Evolutionary conservation across 2,888 invertebrate genomes (phyloP).

Genomic region (Netelia fuscicornis): DNA sequence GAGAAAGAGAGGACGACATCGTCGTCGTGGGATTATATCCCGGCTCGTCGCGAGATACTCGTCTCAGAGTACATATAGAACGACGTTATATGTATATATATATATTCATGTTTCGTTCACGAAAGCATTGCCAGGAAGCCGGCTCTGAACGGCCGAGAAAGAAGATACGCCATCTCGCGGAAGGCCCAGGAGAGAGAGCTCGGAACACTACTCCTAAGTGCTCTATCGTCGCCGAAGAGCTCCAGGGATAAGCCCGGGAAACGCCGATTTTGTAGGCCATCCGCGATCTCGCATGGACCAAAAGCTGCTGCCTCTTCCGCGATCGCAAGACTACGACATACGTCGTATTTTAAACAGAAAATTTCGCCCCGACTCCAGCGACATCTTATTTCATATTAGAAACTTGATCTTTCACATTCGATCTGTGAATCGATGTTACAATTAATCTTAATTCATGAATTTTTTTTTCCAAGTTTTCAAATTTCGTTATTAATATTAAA

Average conservation of each 20-base stretch:
- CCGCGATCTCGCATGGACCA: constrained; percentile 44
- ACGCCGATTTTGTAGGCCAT: constrained; percentile 73
- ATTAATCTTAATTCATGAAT: no score
- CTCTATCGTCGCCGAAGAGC: constrained; percentile 63
- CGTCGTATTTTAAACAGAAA: no score
- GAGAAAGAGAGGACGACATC: constrained; percentile 19
- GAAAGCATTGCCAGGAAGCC: constrained; percentile 22
- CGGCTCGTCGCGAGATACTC: constrained; percentile 51
- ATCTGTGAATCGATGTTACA: no score
- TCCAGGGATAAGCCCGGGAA: constrained; percentile 73
- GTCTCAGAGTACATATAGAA: constrained; percentile 32
- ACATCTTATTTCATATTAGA: no score
- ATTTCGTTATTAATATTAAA: no score
- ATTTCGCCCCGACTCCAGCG: no score
- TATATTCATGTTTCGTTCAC: constrained; percentile 14
- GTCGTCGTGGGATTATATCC: constrained; percentile 65
- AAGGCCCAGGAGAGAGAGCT: constrained; percentile 53
- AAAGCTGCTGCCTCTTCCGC: constrained; percentile 3
- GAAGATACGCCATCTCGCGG: constrained; percentile 46
- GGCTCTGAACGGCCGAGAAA: constrained; percentile 45
- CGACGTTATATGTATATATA: background rate
- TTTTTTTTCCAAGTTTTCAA: no score
- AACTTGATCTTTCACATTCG: no score
- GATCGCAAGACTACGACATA: no score
- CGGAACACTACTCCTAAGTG: constrained; percentile 59